A percentile compares a stretch with the other conserved stretches of the same genome.
Conservation (phyloP, 2,113 vertebrate species). For the Callocephalon fimbriatum region DNA sequence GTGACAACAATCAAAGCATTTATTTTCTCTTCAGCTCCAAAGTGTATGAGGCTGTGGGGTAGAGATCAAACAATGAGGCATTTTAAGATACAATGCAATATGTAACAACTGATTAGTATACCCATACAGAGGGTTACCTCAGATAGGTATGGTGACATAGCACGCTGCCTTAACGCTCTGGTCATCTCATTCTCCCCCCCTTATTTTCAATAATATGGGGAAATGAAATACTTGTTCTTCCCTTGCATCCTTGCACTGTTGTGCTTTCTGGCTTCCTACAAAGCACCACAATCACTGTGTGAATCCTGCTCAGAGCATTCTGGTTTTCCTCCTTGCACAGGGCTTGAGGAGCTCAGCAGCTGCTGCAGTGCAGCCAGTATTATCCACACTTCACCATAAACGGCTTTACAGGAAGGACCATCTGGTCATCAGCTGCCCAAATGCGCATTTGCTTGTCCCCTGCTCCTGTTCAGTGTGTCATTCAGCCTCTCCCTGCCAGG, state of each 20-base stretch:
- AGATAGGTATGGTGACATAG: not conserved
- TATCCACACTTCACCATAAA: not conserved
- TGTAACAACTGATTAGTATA: not conserved
- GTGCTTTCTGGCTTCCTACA: not conserved
- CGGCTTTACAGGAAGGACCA: not conserved
- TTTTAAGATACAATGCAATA: not conserved
- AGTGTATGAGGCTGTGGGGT: not conserved
- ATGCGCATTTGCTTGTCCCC: not conserved
- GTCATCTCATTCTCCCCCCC: not conserved
- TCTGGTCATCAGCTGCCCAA: not conserved
- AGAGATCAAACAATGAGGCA: not conserved
- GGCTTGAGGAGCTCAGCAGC: not conserved
- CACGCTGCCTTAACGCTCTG: accelerated
- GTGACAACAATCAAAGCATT: not conserved
- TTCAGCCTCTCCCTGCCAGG: not conserved
- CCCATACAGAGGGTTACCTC: not conserved
- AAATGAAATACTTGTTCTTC: not conserved
- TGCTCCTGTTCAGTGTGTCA: not conserved
- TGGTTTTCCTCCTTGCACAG: accelerated
- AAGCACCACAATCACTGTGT: not conserved
- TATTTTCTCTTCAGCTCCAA: not conserved
- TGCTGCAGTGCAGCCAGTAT: accelerated
- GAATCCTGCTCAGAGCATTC: not conserved
- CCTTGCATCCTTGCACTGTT: not conserved
- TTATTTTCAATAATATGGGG: not conserved